phyloP scores from a whole-genome alignment of 2,113 vertebrate genomes.

The Rhinolophus ferrumequinum region DNA sequence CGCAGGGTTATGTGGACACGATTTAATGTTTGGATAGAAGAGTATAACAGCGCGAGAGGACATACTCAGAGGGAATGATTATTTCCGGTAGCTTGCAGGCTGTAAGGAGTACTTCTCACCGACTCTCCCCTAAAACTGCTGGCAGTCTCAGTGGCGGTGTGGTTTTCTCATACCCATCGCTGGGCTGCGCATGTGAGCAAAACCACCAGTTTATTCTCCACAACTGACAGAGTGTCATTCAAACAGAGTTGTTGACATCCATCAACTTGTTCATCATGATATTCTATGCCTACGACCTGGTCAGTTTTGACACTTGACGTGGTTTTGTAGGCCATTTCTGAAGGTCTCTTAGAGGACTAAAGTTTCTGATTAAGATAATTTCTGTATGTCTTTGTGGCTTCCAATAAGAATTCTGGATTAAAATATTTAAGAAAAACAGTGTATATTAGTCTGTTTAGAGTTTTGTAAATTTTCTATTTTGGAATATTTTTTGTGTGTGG shows the following conservation, averaged over 20 bases:
- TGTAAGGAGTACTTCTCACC: background rate
- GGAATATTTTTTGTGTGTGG: background rate
- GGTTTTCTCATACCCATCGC: background rate
- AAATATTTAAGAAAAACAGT: background rate
- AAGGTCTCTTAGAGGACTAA: background rate
- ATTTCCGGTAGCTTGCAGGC: background rate
- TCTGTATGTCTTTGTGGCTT: background rate
- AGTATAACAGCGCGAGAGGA: background rate
- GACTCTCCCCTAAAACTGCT: background rate
- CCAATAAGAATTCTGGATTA: background rate
- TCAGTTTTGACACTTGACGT: background rate
- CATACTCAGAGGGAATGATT: background rate
- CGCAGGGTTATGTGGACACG: background rate
- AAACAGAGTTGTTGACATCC: background rate
- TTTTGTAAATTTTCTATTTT: background rate
- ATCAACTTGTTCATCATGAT: background rate
- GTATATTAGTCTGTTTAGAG: background rate
- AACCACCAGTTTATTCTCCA: background rate
- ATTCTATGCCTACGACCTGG: rapidly evolving
- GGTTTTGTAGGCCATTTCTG: background rate
- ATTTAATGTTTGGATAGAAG: background rate
- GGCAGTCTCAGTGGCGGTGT: background rate
- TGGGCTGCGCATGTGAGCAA: background rate
- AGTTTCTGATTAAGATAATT: background rate
- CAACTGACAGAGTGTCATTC: background rate